Percentiles rank a stretch among this genome's conserved stretches.
These are phyloP conservation scores for Stramonita haemastoma DNA, from an alignment of 2,888 invertebrate species.

Conservation along the genomic window DNA sequence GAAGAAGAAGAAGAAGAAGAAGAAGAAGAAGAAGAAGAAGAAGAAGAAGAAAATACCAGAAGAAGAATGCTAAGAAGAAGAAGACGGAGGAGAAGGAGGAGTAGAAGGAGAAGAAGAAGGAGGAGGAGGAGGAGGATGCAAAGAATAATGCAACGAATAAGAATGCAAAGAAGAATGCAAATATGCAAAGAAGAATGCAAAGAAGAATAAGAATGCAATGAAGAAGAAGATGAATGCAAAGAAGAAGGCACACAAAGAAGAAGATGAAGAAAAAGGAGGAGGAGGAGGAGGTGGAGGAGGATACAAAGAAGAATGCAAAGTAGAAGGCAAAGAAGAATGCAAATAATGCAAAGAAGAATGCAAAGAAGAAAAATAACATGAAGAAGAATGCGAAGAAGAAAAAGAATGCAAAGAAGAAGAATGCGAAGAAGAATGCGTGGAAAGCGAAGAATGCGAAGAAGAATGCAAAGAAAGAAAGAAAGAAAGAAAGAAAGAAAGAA, in stretches of 20 bases:
- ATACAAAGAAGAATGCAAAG: too few relatives aligned
- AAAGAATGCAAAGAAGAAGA: too few relatives aligned
- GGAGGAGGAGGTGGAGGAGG: too few relatives aligned
- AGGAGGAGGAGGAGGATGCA: not conserved
- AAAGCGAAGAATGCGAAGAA: not conserved
- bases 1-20: not conserved
- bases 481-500: not conserved
- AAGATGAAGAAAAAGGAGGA: not conserved
- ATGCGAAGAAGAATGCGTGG: not conserved
- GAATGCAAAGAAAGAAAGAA: not conserved
- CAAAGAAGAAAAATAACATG: too few relatives aligned
- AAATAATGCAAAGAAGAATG: too few relatives aligned
- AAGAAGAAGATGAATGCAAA: not conserved
- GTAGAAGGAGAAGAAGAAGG: not conserved
- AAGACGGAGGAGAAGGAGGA: not conserved
- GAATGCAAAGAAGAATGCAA: not conserved
- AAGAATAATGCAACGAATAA: too few relatives aligned
- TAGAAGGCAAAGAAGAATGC: too few relatives aligned
- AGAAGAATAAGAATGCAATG: not conserved
- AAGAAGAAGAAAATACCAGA: not conserved
- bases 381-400: too few relatives aligned
- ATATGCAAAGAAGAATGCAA: not conserved
- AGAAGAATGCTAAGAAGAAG: not conserved
- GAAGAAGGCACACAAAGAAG: too few relatives aligned
- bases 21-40: not conserved